Evolutionary conservation across 1,140 invertebrate species (phyloP).

Genomic region (Subanguina moxae): DNA sequence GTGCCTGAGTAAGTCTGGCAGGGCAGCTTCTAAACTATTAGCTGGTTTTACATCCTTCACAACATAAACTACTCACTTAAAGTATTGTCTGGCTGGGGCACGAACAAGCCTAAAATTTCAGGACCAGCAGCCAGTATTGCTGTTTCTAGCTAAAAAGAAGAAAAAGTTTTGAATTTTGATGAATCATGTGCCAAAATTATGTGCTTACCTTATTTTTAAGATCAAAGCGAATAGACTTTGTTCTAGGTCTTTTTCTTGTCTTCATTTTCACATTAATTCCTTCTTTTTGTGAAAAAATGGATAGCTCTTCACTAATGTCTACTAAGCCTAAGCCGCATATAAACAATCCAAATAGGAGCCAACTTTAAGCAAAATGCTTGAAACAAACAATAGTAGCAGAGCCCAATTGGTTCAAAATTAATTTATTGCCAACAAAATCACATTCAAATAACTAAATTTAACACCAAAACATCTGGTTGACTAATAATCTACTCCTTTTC

Average conservation of each 20-base stretch:
- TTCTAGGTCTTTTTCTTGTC: constrained; percentile 18
- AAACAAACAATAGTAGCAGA: too few species aligned
- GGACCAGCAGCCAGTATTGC: constrained; percentile 12
- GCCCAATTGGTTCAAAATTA: too few species aligned
- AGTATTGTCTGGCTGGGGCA: background rate
- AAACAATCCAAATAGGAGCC: too few species aligned
- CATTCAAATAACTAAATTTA: too few species aligned
- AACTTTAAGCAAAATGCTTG: too few species aligned
- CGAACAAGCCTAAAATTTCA: constrained; percentile 17
- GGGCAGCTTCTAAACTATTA: constrained; percentile 27
- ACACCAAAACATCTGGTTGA: too few species aligned
- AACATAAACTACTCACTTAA: constrained; percentile 8
- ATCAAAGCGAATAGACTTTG: constrained; percentile 6
- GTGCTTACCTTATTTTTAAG: constrained; percentile 22
- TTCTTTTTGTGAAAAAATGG: background rate
- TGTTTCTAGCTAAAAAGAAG: constrained; percentile 25
- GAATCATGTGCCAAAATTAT: background rate
- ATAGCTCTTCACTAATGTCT: background rate
- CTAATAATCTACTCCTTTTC: constrained; percentile 3
- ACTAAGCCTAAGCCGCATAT: too few species aligned
- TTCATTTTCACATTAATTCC: background rate
- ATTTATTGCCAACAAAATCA: too few species aligned
- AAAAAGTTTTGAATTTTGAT: background rate
- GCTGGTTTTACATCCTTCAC: background rate
- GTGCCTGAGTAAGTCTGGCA: constrained; percentile 18